Evolutionary conservation across 2,797 vertebrate species (phyloP), one percentile per base, ranked within the genome.

Genomic region (Danio jaintianensis): DNA sequence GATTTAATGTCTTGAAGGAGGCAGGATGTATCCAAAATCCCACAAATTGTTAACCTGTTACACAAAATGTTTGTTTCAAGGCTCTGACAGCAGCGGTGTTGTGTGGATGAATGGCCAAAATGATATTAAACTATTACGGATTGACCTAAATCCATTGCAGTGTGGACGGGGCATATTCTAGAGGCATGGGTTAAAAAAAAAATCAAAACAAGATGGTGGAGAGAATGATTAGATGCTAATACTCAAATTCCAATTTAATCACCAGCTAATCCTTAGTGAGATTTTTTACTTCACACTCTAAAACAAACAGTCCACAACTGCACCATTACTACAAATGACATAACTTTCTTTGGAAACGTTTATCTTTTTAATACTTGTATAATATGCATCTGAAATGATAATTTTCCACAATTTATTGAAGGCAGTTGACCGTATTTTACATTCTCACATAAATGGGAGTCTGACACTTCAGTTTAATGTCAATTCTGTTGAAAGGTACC

Each of bases 391-490:
- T 56, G 2, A 77, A 67, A 2, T 47, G 22, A n/a, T 7, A 50
- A 38, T 29, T 48, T 1, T 20, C 42, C 29, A 22, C 15, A 29
- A 64, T 75, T 63, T 50, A 64, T n/a, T 15, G 36, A 42, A 48
- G 11, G 16, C 13, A 8, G 16, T 18, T 52, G 72, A 62, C 43
- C n/a, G 7, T 45, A 61, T 61, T 70, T 78, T 40, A 69, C 56
- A 42, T 78, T 52, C n/a, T 52, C 66, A 50, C 45, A 59, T 50
- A 61, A 71, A 79, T 61, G 47, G 47, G 69, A 62, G n/a, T 11
- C 64, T 79, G 56, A 69, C 56, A 29, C 56, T 79, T 61, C 15
- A 18, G 18, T 62, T 70, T 62, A 79, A 70, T 62, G 48, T 53
- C 20, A 62, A 40, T n/a, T 43, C 9, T 11, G 38, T 47, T 71